These are phyloP conservation scores for Desmophyllum pertusum DNA, from an alignment of 92 coral and sea anemone species.

Conservation along the genomic window DNA sequence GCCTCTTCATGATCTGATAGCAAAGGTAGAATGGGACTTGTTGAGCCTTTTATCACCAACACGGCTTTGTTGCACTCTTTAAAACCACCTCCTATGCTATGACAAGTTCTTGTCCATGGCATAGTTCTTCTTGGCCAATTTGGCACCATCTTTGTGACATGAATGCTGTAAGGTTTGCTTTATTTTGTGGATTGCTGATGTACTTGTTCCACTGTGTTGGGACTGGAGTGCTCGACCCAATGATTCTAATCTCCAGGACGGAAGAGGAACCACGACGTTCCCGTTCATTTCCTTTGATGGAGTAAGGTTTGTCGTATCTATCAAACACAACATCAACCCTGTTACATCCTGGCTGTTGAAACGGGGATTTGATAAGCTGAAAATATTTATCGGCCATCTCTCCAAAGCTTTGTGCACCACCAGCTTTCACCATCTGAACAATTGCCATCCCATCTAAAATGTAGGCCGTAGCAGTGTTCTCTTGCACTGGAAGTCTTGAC, in stretches of 20 bases:
- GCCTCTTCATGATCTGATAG: conserved; percentile 57
- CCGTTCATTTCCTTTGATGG: conserved; percentile 50
- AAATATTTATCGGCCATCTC: conserved; percentile 41
- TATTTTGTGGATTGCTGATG: conserved; percentile 55
- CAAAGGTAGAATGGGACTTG: conserved; percentile 4
- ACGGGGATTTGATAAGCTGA: conserved; percentile 2
- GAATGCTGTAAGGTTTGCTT: conserved; percentile 21
- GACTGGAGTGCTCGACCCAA: conserved; percentile 38
- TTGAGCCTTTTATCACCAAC: conserved; percentile 1
- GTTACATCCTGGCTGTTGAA: conserved; percentile 7
- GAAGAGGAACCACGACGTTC: conserved; percentile 30
- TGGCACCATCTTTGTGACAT: conserved; percentile 24
- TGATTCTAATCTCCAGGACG: conserved; percentile 35
- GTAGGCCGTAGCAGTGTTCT: conserved; percentile 23
- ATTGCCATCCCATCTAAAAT: conserved; percentile 55
- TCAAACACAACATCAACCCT: conserved; percentile 45
- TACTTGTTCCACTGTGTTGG: conserved; percentile 58
- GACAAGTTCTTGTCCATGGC: conserved; percentile 8
- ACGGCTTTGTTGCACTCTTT: conserved; percentile 42
- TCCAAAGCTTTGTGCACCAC: conserved; percentile 48
- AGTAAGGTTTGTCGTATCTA: conserved; percentile 38
- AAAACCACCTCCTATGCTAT: conserved; percentile 45
- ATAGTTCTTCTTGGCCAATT: conserved; percentile 13
- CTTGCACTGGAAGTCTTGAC: conserved; percentile 17
- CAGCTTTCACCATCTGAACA: no score